These are phyloP conservation scores for Ypsolopha sequella DNA, from an alignment of 2,888 invertebrate species.

Conservation along the genomic window DNA sequence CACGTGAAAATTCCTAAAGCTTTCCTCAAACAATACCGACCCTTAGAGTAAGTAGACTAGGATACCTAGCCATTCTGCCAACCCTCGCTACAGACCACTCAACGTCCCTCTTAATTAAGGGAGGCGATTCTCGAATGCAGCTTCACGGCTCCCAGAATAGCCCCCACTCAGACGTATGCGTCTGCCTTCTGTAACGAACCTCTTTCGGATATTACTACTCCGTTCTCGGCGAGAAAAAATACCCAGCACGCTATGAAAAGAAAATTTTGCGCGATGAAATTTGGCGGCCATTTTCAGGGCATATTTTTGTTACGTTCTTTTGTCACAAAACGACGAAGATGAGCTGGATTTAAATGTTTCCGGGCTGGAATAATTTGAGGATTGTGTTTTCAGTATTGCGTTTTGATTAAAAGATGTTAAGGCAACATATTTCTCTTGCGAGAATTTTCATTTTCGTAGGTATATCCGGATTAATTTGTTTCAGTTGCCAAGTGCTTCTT, in stretches of 20 bases:
- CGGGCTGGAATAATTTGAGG: too few relatives aligned
- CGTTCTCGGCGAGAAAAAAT: slow-evolving; percentile 16
- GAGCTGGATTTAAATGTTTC: too few relatives aligned
- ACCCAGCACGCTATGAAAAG: not conserved
- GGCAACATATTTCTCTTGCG: too few relatives aligned
- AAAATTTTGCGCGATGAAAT: not conserved
- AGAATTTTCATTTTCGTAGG: too few relatives aligned
- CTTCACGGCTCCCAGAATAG: slow-evolving; percentile 29
- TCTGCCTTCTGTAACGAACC: slow-evolving; percentile 57
- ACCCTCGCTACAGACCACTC: slow-evolving; percentile 38
- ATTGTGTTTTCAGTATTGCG: too few relatives aligned
- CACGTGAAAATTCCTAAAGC: slow-evolving; percentile 34
- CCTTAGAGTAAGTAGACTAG: slow-evolving; percentile 33
- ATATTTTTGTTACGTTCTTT: not conserved
- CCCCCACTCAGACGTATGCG: slow-evolving; percentile 52
- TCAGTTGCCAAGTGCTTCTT: too few relatives aligned
- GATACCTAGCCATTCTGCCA: slow-evolving; percentile 31
- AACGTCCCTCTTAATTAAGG: slow-evolving; percentile 60
- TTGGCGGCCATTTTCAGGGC: not conserved
- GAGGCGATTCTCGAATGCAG: slow-evolving; percentile 51
- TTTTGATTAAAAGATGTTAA: too few relatives aligned
- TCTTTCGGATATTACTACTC: slow-evolving; percentile 50
- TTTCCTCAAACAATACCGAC: slow-evolving; percentile 41
- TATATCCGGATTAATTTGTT: too few relatives aligned
- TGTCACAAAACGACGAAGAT: not conserved